Percentiles rank a stretch among this genome's conserved stretches.
Conservation (phyloP, 2,113 vertebrate genomes). For the Nesoenas mayeri region DNA sequence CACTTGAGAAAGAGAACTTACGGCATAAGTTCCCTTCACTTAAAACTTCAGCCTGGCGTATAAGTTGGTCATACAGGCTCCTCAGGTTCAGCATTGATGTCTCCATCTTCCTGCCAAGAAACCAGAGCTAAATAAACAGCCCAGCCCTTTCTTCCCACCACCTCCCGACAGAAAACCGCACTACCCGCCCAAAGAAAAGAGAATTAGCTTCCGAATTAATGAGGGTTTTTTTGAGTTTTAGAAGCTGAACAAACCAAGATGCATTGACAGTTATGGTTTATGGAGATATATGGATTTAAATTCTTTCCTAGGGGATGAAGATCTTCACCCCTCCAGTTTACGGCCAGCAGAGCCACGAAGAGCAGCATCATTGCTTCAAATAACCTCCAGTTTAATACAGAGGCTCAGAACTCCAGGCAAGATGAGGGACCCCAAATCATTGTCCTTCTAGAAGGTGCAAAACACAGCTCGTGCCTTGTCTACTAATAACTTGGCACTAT, state of each 20-base stretch:
- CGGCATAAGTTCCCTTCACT: constrained; percentile 87
- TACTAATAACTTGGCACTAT: constrained; percentile 14
- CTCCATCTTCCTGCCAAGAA: constrained; percentile 83
- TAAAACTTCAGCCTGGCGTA: constrained; percentile 83
- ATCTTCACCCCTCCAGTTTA: background rate
- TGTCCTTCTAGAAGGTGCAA: constrained; percentile 3
- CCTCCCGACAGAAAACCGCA: background rate
- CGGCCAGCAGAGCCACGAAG: background rate
- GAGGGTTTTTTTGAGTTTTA: background rate
- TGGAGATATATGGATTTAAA: background rate
- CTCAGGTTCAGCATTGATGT: constrained; percentile 78
- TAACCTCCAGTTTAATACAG: background rate
- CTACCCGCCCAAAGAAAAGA: background rate
- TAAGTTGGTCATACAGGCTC: constrained; percentile 81
- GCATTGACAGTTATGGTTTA: background rate
- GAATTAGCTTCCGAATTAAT: background rate
- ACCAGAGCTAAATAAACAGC: constrained; percentile 20
- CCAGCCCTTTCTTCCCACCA: background rate
- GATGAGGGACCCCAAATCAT: background rate
- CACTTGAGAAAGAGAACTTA: constrained; percentile 74
- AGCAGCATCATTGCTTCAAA: background rate
- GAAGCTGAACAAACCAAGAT: background rate
- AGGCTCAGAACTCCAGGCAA: background rate
- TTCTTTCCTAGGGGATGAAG: background rate
- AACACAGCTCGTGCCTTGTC: background rate